Percentiles rank a stretch among this genome's conserved stretches.
Conservation (phyloP, 1,140 invertebrate genomes). For the Adoxophyes honmai region DNA sequence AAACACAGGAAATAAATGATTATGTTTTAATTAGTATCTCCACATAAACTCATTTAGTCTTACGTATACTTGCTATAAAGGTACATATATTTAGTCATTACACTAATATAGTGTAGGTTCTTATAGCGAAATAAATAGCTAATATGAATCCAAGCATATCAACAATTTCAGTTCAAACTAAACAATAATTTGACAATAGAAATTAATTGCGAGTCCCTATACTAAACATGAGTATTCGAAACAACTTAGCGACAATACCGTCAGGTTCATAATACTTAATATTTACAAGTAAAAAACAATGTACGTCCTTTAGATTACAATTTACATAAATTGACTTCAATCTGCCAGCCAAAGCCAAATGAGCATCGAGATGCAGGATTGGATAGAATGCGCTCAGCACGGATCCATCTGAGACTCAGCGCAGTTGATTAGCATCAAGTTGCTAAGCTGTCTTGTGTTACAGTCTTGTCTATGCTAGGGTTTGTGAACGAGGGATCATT, state of each 20-base stretch:
- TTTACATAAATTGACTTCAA: slow-evolving; percentile 28
- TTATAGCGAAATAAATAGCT: slow-evolving; percentile 45
- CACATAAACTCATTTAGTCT: slow-evolving; percentile 47
- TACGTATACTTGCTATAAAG: slow-evolving; percentile 32
- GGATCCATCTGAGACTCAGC: slow-evolving; percentile 25
- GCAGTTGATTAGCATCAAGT: slow-evolving; percentile 50
- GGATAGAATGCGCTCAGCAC: slow-evolving; percentile 26
- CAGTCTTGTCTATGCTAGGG: slow-evolving; percentile 55
- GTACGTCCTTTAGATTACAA: slow-evolving; percentile 17
- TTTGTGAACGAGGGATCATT: slow-evolving; percentile 60
- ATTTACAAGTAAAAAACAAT: slow-evolving; percentile 45
- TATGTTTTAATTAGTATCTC: slow-evolving; percentile 71
- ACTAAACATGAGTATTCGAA: slow-evolving; percentile 55
- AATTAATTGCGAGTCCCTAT: slow-evolving; percentile 37
- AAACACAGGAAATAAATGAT: slow-evolving; percentile 41
- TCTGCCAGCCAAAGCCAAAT: slow-evolving; percentile 16
- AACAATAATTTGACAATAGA: slow-evolving; percentile 23
- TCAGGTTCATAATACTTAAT: slow-evolving; percentile 40
- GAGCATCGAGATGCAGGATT: slow-evolving; percentile 1
- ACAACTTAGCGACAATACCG: slow-evolving; percentile 47
- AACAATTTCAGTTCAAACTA: slow-evolving; percentile 3
- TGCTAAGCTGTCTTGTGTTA: slow-evolving; percentile 58
- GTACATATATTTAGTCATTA: slow-evolving; percentile 58
- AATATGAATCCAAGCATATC: background rate
- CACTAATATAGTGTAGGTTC: slow-evolving; percentile 72